Base-by-base conservation (phyloP, 2,888 invertebrate genomes). In the Magallana nippona region DNA sequence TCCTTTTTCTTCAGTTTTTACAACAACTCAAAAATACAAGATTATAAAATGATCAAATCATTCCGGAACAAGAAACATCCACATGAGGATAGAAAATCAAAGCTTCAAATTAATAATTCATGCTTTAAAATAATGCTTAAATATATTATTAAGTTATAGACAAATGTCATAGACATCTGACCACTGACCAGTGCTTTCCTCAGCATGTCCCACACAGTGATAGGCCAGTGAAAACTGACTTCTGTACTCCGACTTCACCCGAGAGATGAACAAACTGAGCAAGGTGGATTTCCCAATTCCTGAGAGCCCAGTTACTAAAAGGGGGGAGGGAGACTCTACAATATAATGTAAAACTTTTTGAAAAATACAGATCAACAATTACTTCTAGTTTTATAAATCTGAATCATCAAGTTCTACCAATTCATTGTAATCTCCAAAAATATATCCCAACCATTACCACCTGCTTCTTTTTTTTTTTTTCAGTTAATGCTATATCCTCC, bases 261-360 rank as follows among this genome's bases (percentile, higher is more conserved):
- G 57, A 27, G 87, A 83, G 17, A 91, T 87, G 90, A 91, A 91
- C 82, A 89, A 90, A 82, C 90, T 89, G 17, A 93, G 83, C 11
- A 92, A 80, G 2, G 93, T 90, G 60, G 93, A 91, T 85, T 93
- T 93, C 3, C 93, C 93, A 83, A 87, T 86, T 1, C 93, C 93
- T 60, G 91, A 84, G 55, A 84, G 85, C 13, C 93, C 93, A 32
- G 85, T 88, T n/a, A 93, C 87, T 32, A 92, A 55, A 60, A 91
- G 83, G 22, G 83, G 86, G n/a, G 71, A n/a, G 10, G 85, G 82
- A 56, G 56, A 81, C 27, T 86, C 89, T 89, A 78, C 10, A 86
- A 81, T 32, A 32, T n/a, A 22, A 77, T 22, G 27, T 15, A 27
- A 77, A 77, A 17, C 17, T 22, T 77, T 19, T 17, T 27, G 27